phyloP scores from a whole-genome alignment of 2,113 vertebrate species.

The Ptyas mucosa region DNA sequence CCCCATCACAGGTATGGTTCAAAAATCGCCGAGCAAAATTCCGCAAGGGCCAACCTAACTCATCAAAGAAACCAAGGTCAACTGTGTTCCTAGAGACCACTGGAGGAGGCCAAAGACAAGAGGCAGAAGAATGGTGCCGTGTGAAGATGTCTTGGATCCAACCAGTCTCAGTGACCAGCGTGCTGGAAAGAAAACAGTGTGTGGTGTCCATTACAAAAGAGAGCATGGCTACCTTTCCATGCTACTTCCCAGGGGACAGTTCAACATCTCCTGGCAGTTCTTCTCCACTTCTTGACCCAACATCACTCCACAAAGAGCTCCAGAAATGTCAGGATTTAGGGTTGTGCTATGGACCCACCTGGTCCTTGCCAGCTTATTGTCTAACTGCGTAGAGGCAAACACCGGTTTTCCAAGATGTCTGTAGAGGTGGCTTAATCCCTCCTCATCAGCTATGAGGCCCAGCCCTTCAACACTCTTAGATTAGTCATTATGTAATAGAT shows the following conservation, averaged over 20 bases:
- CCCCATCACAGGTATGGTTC: slow-evolving; percentile 74
- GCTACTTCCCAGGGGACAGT: neutral
- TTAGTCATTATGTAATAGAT: neutral
- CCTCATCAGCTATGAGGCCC: neutral
- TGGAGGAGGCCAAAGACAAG: neutral
- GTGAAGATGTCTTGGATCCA: slow-evolving; percentile 6
- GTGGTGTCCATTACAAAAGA: neutral
- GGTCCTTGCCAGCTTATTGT: neutral
- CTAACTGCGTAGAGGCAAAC: neutral
- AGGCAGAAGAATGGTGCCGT: slow-evolving; percentile 1
- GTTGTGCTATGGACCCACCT: neutral
- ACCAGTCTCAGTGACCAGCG: neutral
- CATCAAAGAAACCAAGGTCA: neutral
- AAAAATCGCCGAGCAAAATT: slow-evolving; percentile 82
- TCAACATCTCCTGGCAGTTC: rapidly evolving
- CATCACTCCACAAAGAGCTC: neutral
- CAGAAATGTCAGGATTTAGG: neutral
- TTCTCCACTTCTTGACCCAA: no score
- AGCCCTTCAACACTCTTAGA: neutral
- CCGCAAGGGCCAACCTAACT: slow-evolving; percentile 71
- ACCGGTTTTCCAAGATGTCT: neutral
- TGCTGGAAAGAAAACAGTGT: neutral
- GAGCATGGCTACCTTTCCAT: rapidly evolving
- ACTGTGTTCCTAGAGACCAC: neutral
- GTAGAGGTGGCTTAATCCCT: neutral